These are phyloP conservation scores for Pterocles burchelli DNA, from an alignment of 2,113 vertebrate species.

Conservation along the genomic window DNA sequence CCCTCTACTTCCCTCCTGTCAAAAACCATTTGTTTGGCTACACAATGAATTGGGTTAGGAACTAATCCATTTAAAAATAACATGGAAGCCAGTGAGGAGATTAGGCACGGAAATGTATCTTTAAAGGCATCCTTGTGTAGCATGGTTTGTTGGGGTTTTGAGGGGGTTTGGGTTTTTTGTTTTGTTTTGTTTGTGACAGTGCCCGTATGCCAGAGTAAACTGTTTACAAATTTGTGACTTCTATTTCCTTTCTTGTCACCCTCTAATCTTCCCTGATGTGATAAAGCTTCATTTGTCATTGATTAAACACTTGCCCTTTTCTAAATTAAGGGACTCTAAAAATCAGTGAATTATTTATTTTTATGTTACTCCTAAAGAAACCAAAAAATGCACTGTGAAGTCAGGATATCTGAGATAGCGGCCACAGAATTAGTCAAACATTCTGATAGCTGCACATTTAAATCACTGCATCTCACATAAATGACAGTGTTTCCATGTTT, in stretches of 20 bases:
- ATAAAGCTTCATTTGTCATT: not conserved
- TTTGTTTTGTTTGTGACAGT: not conserved
- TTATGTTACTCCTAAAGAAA: not conserved
- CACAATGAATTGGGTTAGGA: not conserved
- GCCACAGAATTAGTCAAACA: not conserved
- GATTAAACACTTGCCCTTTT: not conserved
- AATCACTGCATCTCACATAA: constrained; percentile 4
- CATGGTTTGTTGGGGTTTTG: not conserved
- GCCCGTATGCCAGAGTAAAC: not conserved
- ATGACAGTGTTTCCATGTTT: constrained; percentile 27
- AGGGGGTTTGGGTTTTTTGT: not conserved
- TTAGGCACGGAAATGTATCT: not conserved
- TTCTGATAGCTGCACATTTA: constrained; percentile 33
- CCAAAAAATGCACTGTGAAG: not conserved
- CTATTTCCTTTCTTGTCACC: not conserved
- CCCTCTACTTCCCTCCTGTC: not conserved
- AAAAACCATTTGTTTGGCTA: not conserved
- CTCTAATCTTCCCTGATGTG: not conserved
- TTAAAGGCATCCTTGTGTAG: not conserved
- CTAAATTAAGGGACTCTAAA: not conserved
- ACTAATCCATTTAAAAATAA: not conserved
- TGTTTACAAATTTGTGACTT: not conserved
- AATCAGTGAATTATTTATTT: not conserved
- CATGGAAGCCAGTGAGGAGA: not conserved
- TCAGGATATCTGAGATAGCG: not conserved